phyloP scores from a whole-genome alignment of 1,140 invertebrate genomes.

The Diuraphis noxia region DNA sequence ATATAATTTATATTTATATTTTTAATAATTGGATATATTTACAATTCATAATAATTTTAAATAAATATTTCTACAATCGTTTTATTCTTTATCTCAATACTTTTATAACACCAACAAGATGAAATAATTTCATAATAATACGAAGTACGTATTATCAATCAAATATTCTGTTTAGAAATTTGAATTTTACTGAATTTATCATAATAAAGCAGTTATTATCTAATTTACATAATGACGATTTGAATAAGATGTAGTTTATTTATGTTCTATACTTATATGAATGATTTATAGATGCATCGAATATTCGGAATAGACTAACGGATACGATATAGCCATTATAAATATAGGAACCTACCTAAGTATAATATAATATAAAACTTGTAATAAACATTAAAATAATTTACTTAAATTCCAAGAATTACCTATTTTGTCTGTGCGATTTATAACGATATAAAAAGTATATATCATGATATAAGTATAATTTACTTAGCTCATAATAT shows the following conservation, averaged over 20 bases:
- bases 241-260: conserved; percentile 9
- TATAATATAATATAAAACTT: not conserved
- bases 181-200: conserved; percentile 2
- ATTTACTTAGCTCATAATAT: not conserved
- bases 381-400: not conserved
- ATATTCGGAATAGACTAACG: not conserved
- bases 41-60: not conserved
- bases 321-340: not conserved
- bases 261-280: not conserved
- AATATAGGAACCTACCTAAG: not conserved
- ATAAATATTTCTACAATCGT: not conserved
- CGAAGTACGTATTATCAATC: not conserved
- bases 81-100: not conserved
- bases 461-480: too few species aligned
- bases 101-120: not conserved
- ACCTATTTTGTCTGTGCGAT: not conserved
- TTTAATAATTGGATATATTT: not conserved
- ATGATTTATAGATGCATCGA: not conserved
- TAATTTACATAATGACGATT: not conserved
- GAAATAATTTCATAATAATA: not conserved
- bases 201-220: conserved; percentile 4
- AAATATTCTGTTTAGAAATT: not conserved
- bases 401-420: not conserved
- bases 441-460: not conserved
- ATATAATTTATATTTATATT: not conserved